Conservation (phyloP, 1,140 invertebrate species). For the Globodera rostochiensis region DNA sequence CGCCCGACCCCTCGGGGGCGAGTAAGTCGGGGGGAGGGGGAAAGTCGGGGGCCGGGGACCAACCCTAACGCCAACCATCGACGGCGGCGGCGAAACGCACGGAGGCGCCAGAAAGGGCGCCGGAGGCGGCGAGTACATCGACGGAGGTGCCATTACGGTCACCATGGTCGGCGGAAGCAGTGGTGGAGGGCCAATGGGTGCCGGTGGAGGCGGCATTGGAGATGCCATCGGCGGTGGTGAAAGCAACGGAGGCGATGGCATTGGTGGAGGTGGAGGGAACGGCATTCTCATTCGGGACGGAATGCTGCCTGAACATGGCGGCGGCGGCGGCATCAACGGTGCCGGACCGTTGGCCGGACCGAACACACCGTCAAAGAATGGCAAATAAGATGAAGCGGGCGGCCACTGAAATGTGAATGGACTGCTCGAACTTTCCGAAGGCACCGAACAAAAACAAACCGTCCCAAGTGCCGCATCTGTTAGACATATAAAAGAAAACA, state of each 20-base stretch:
- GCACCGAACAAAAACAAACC: background rate
- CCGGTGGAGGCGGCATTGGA: background rate
- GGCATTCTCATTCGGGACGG: background rate
- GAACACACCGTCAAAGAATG: constrained; percentile 19
- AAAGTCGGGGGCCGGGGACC: no score
- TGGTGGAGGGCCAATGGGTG: background rate
- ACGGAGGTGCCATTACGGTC: background rate
- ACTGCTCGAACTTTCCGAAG: background rate
- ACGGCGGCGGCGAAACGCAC: background rate
- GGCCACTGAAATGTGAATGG: constrained; percentile 7
- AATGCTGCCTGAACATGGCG: background rate
- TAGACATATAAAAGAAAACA: background rate
- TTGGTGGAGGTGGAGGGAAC: background rate
- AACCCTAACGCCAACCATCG: background rate
- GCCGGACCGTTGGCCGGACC: background rate
- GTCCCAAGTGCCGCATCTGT: constrained; percentile 9
- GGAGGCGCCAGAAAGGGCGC: background rate
- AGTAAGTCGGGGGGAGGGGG: no score
- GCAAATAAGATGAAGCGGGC: constrained; percentile 16
- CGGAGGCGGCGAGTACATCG: background rate
- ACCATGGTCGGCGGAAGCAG: background rate
- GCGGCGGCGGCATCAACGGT: background rate
- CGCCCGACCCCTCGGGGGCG: no score
- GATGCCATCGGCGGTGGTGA: background rate
- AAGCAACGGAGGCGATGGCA: background rate